Evolutionary conservation across 2,888 invertebrate genomes (phyloP), one percentile per base, ranked within the genome.

Genomic region (Bugulina stolonifera): DNA sequence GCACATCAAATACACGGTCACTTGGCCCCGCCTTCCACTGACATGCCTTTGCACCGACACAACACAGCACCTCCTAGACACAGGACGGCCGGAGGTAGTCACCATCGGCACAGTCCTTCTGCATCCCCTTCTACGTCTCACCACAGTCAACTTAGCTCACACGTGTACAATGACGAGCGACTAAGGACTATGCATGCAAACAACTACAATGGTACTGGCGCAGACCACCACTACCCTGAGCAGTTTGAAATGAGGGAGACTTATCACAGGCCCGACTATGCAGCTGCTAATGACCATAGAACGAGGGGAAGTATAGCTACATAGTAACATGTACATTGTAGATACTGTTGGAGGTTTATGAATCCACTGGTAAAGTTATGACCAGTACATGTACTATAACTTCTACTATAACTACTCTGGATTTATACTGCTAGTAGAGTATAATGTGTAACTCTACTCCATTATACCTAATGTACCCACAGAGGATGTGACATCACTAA

Each of bases 41-140:
- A 76, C 25, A 73, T 76, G 35, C 73, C 73, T 57, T 73, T 78
- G n/a, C 76, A 77, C 69, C 75, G 78, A 52, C 78, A 78, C 74
- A 77, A 77, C 73, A 78, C 77, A 23, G 75, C 76, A 64, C 76
- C 78, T 32, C 74, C 75, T n/a, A 57, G 52, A 73, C 75, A 35
- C 74, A 5, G 43, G 10, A 10, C 43, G 18, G 43, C 43, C 10
- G n/a, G 23, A 5, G 3, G 23, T 3, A 64, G 25, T 34, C n/a
- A n/a, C 5, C 57, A 57, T n/a, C 10, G 57, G 14, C 29, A 64
- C 32, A 29, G 25, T 10, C 64, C 22, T 34, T 32, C 32, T 5
- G 25, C 64, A 3, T 18, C 14, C 18, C 27, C 29, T 3, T 25
- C 64, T 14, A 22, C 22, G 5, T 18, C 22, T 14, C 27, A 34